A percentile compares a stretch with the other conserved stretches of the same genome.
Conservation (phyloP, 2,113 vertebrate species). For the Gadus chalcogrammus region DNA sequence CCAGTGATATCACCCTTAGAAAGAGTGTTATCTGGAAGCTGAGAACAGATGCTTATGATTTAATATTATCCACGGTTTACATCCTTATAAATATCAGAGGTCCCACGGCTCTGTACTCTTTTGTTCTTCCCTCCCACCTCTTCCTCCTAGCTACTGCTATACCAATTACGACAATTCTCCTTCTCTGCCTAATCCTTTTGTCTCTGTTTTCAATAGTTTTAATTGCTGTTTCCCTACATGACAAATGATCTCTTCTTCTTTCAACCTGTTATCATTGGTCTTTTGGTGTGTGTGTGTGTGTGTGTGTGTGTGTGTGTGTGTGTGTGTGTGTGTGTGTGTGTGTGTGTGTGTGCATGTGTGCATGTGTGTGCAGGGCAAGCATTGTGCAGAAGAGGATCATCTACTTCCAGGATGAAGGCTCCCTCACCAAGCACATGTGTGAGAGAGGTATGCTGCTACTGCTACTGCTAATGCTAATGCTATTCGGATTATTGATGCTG, state of each 20-base stretch:
- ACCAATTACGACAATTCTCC: no score
- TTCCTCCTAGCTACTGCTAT: background rate
- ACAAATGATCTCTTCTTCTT: slow-evolving; percentile 1
- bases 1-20: no score
- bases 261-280: slow-evolving; percentile 20
- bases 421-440: slow-evolving; percentile 92
- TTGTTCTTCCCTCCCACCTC: background rate
- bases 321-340: no score
- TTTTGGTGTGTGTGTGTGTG: slow-evolving; percentile 5
- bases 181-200: background rate
- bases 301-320: no score
- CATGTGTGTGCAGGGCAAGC: slow-evolving; percentile 78
- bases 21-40: slow-evolving; percentile 9
- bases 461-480: no score
- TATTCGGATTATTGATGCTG: no score
- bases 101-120: slow-evolving; percentile 4
- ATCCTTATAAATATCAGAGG: no score
- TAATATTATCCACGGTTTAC: no score
- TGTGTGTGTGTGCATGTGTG: no score
- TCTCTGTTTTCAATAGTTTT: slow-evolving; percentile 5
- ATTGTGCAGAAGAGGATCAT: slow-evolving; percentile 97
- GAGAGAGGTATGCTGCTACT: slow-evolving; percentile 83
- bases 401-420: slow-evolving; percentile 97
- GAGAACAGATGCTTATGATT: slow-evolving; percentile 20
- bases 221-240: background rate